A percentile compares a stretch with the other conserved stretches of the same genome.
These are phyloP conservation scores for Notiomystis cincta DNA, from an alignment of 2,113 vertebrate genomes.

Conservation along the genomic window DNA sequence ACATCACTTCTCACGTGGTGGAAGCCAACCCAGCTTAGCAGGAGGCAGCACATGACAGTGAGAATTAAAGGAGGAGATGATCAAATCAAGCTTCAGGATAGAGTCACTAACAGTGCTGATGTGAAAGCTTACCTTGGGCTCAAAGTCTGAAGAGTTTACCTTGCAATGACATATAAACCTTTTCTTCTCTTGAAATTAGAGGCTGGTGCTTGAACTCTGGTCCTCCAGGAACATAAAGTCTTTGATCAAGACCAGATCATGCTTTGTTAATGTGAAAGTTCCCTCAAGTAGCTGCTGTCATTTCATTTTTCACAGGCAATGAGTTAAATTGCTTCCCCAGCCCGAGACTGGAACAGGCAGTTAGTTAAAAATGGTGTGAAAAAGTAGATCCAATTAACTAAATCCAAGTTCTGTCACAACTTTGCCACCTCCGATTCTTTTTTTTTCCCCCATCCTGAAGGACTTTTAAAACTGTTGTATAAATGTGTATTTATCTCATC, in stretches of 20 bases:
- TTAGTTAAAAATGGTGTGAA: neutral
- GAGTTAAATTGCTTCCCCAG: constrained; percentile 10
- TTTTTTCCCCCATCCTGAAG: neutral
- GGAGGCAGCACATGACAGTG: neutral
- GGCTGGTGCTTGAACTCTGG: constrained; percentile 4
- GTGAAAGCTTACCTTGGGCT: neutral
- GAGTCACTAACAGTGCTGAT: neutral
- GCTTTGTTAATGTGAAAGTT: constrained; percentile 4
- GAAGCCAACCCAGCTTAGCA: neutral
- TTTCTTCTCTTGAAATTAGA: neutral
- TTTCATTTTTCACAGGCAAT: constrained; percentile 46
- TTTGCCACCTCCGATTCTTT: neutral
- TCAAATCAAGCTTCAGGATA: neutral
- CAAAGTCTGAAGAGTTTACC: neutral
- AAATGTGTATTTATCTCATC: neutral
- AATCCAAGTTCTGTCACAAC: neutral
- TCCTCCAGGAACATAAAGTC: neutral
- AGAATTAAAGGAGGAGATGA: neutral
- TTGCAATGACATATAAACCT: neutral
- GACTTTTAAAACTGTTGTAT: neutral
- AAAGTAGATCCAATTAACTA: constrained; percentile 39
- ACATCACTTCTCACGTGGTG: neutral
- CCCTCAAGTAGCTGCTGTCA: constrained; percentile 18
- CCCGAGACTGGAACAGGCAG: neutral
- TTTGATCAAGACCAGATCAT: constrained; percentile 44